Evolutionary conservation across 2,113 vertebrate species (phyloP).

Genomic region (Ciconia boyciana): DNA sequence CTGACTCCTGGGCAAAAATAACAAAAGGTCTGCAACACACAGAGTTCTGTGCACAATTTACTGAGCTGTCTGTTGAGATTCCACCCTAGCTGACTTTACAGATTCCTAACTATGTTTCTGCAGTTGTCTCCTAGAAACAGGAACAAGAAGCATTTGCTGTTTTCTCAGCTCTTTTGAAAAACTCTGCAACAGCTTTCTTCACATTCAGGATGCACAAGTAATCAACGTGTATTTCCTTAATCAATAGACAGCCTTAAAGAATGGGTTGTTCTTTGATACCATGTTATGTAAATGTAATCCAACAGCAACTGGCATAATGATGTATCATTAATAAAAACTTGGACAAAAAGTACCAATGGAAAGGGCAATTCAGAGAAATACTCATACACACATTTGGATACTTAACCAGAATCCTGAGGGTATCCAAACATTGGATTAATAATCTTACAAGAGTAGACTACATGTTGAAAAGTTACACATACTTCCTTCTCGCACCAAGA

Average conservation of each 20-base stretch:
- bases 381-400: neutral
- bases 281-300: neutral
- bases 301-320: neutral
- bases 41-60: neutral
- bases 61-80: slow-evolving; percentile 37
- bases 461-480: neutral
- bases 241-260: neutral
- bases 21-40: slow-evolving; percentile 4
- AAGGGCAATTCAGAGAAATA: neutral
- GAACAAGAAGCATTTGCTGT: slow-evolving; percentile 38
- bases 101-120: slow-evolving; percentile 48
- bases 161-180: slow-evolving; percentile 41
- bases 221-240: neutral
- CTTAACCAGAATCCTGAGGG: neutral
- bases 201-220: neutral
- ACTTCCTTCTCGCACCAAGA: neutral
- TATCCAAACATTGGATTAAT: neutral
- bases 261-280: neutral
- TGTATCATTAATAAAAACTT: neutral
- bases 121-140: slow-evolving; percentile 64
- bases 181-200: neutral
- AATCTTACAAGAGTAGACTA: neutral
- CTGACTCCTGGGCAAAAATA: neutral
- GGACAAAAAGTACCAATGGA: neutral
- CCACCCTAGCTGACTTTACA: slow-evolving; percentile 31